Conservation (phyloP, 2,888 invertebrate species). For the Acrobasis suavella region DNA sequence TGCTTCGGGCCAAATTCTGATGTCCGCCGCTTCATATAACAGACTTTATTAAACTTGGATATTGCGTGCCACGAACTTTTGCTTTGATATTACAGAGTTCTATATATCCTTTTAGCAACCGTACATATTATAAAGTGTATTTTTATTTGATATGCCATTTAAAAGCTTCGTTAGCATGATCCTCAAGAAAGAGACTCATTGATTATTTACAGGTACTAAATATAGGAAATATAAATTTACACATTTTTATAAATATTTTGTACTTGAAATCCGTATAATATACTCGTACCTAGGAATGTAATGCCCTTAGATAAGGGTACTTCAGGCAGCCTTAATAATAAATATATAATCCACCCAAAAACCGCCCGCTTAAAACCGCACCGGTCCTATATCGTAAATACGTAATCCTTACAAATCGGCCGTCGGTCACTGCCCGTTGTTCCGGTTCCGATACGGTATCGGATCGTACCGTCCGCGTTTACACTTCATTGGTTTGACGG, state of each 20-base stretch:
- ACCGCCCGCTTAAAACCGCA: constrained; percentile 24
- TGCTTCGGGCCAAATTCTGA: constrained; percentile 34
- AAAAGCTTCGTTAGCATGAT: no score
- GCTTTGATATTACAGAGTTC: neutral
- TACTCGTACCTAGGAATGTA: no score
- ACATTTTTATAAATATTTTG: no score
- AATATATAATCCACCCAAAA: constrained; percentile 18
- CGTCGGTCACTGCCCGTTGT: constrained; percentile 26
- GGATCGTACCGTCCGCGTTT: constrained; percentile 25
- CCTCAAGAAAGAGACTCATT: no score
- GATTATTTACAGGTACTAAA: no score
- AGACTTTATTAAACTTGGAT: constrained; percentile 34
- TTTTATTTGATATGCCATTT: no score
- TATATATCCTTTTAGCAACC: no score
- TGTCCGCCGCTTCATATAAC: constrained; percentile 31
- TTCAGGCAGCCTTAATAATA: neutral
- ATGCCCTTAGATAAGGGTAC: no score
- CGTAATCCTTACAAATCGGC: constrained; percentile 36
- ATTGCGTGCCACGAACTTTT: constrained; percentile 5
- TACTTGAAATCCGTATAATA: no score
- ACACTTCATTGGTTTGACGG: constrained; percentile 31
- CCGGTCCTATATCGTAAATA: constrained; percentile 28
- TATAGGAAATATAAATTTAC: no score
- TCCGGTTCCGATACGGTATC: constrained; percentile 23
- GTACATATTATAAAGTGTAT: no score